Conservation (phyloP, 1,140 invertebrate genomes). For the Bombus turneri region DNA sequence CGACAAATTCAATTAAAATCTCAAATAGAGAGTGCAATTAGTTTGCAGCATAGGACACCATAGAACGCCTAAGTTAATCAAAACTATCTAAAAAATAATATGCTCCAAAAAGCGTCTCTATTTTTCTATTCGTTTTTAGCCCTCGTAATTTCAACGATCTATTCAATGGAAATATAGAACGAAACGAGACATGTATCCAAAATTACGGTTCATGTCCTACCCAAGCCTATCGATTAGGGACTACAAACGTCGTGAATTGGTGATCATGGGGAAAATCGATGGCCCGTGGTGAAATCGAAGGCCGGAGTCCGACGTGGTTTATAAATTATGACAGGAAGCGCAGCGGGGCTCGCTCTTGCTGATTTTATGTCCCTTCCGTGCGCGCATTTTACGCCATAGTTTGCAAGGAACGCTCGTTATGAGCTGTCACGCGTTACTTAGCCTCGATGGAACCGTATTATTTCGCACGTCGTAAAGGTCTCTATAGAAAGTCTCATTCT, state of each 20-base stretch:
- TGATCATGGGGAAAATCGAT: not conserved
- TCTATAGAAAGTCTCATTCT: not conserved
- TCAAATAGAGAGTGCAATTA: not conserved
- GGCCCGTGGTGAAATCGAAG: not conserved
- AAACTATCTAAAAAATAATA: too few species aligned
- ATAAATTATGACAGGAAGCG: constrained; percentile 39
- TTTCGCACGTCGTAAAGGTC: constrained; percentile 17
- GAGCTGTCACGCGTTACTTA: constrained; percentile 23
- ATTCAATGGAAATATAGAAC: not conserved
- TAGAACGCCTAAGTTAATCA: not conserved
- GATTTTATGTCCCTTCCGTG: constrained; percentile 27
- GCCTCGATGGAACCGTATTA: constrained; percentile 16
- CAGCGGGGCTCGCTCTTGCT: not conserved
- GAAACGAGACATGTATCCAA: not conserved
- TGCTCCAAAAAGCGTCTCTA: not conserved
- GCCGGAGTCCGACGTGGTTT: not conserved
- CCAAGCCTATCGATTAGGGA: not conserved
- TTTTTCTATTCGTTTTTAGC: too few species aligned
- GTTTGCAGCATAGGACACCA: not conserved
- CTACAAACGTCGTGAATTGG: not conserved
- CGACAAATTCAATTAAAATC: too few species aligned
- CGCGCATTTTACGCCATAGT: constrained; percentile 22
- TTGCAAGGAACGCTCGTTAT: constrained; percentile 28
- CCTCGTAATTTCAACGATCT: not conserved
- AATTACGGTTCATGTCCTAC: too few species aligned